phyloP scores from a whole-genome alignment of 2,797 vertebrate species.

The Pseudochirops corinnae region DNA sequence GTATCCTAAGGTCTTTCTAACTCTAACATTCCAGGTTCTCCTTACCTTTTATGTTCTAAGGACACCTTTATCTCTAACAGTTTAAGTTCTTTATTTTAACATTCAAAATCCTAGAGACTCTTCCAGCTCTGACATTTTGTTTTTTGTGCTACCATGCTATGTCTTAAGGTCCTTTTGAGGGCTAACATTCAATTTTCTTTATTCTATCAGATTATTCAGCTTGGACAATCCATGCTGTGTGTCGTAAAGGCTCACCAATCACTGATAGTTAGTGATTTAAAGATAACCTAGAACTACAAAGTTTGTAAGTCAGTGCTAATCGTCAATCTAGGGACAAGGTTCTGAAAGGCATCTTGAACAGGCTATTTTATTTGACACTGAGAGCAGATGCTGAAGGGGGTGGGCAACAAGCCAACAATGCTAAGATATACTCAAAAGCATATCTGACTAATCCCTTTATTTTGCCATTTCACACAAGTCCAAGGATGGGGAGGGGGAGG shows the following conservation, averaged over 20 bases:
- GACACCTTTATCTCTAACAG: not conserved
- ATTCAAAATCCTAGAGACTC: not conserved
- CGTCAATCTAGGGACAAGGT: not conserved
- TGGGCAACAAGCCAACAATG: not conserved
- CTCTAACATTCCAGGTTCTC: not conserved
- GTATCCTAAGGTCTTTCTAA: not conserved
- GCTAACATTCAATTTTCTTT: not conserved
- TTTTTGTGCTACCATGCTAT: not conserved
- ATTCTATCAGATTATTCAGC: not conserved
- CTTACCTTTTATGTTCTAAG: not conserved
- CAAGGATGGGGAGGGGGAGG: rapidly evolving
- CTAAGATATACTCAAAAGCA: not conserved
- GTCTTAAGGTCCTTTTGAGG: not conserved
- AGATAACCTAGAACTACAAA: not conserved
- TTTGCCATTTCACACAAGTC: not conserved
- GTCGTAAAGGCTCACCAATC: not conserved
- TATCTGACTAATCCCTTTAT: not conserved
- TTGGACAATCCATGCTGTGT: not conserved
- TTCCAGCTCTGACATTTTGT: not conserved
- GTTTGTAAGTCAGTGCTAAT: not conserved
- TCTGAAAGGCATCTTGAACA: not conserved
- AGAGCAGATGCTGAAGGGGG: not conserved
- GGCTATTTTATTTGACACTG: not conserved
- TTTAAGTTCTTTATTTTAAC: not conserved
- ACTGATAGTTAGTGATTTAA: not conserved